Evolutionary conservation across 2,797 vertebrate genomes (phyloP).

Genomic region (Myotis pilosus): DNA sequence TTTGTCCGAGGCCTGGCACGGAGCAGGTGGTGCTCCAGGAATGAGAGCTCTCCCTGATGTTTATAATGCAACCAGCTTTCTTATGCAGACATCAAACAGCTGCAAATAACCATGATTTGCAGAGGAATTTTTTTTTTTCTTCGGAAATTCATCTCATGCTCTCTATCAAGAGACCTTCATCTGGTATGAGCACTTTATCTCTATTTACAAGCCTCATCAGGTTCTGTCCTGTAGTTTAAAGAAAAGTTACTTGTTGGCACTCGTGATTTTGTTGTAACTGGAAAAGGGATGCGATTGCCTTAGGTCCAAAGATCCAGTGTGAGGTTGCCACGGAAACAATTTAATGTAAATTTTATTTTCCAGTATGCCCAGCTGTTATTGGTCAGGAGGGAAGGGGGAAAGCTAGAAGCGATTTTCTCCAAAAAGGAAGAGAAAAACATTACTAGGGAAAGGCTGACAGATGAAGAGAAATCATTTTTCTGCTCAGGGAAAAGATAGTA

Average conservation of each 20-base stretch:
- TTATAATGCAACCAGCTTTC: neutral
- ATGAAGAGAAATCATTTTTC: neutral
- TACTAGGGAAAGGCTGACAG: neutral
- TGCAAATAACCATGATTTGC: neutral
- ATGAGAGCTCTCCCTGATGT: neutral
- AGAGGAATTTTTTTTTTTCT: neutral
- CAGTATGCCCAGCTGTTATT: constrained; percentile 15
- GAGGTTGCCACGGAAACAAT: constrained; percentile 54
- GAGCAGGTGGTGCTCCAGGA: neutral
- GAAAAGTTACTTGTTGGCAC: constrained; percentile 56
- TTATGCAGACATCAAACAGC: neutral
- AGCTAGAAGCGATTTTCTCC: constrained; percentile 46
- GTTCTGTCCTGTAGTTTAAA: constrained; percentile 13
- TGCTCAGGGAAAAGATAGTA: neutral
- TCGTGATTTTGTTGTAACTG: constrained; percentile 28
- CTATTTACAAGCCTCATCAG: constrained; percentile 11
- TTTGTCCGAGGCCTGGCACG: neutral
- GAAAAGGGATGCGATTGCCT: constrained; percentile 19
- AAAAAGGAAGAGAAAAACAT: neutral
- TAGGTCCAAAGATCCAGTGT: neutral
- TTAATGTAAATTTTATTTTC: constrained; percentile 67
- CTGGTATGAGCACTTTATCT: neutral
- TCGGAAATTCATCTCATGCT: neutral
- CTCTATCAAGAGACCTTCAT: neutral
- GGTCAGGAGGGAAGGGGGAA: constrained; percentile 43